Percentiles rank a stretch among this genome's conserved stretches.
These are phyloP conservation scores for Orius insidiosus DNA, from an alignment of 1,140 invertebrate genomes.

Conservation along the genomic window DNA sequence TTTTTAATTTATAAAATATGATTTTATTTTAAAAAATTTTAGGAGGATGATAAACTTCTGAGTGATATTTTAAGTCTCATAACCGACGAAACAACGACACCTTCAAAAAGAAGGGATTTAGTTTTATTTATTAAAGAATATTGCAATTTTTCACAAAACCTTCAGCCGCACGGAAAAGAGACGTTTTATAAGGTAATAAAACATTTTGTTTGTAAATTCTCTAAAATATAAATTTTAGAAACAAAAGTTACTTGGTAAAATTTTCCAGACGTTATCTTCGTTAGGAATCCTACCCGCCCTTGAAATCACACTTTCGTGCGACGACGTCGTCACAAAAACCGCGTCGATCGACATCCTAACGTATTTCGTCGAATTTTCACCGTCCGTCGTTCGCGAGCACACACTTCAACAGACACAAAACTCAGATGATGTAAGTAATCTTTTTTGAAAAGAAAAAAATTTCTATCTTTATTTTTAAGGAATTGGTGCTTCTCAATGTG, in stretches of 20 bases:
- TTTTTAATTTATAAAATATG: conserved; percentile 6
- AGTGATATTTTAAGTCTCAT: conserved; percentile 86
- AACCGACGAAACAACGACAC: conserved; percentile 68
- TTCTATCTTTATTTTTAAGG: no score
- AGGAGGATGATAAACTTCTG: conserved; percentile 93
- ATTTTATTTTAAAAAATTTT: no score
- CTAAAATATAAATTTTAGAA: conserved; percentile 6
- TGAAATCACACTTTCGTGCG: conserved; percentile 84
- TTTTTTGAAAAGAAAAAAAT: not conserved
- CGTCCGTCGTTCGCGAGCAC: conserved; percentile 92
- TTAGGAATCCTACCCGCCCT: conserved; percentile 85
- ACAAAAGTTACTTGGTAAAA: conserved; percentile 7
- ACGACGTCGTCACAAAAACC: conserved; percentile 83
- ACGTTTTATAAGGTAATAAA: conserved; percentile 71
- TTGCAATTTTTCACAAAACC: conserved; percentile 95
- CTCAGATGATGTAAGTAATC: conserved; percentile 65
- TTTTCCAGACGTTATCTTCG: conserved; percentile 61
- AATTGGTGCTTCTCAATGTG: conserved; percentile 89
- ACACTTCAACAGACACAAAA: conserved; percentile 80
- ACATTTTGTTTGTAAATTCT: conserved; percentile 20
- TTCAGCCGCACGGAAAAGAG: conserved; percentile 93
- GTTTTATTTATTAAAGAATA: conserved; percentile 98
- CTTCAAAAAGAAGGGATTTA: conserved; percentile 77
- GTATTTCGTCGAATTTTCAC: conserved; percentile 95
- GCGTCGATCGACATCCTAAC: conserved; percentile 96